Evolutionary conservation across 2,797 vertebrate species (phyloP).

Genomic region (Scomberomorus guttatus): DNA sequence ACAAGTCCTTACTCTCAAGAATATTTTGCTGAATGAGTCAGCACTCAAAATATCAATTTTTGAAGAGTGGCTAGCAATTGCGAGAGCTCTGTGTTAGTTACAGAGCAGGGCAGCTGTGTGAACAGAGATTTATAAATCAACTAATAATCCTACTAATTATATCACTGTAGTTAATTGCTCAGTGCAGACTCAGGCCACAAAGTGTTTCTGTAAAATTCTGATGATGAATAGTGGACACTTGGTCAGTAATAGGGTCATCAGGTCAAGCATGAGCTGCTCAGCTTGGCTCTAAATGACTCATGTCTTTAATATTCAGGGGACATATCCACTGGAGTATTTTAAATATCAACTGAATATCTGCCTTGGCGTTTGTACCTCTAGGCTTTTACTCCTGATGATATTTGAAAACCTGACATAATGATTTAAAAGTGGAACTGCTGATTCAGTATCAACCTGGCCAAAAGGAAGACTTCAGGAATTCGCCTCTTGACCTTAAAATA

Average conservation of each 20-base stretch:
- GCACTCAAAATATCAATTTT: conserved; percentile 2
- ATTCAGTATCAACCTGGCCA: conserved; percentile 21
- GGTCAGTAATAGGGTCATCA: conserved; percentile 26
- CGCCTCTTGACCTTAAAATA: conserved; percentile 62
- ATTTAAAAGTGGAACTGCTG: conserved; percentile 41
- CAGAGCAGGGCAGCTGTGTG: conserved; percentile 2
- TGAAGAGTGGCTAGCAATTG: not conserved
- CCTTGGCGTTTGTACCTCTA: conserved; percentile 5
- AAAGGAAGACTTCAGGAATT: conserved; percentile 45
- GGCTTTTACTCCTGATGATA: conserved; percentile 2
- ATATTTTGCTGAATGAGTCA: conserved; percentile 30
- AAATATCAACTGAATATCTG: conserved; percentile 16
- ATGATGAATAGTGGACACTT: conserved; percentile 4
- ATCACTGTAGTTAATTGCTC: conserved; percentile 9
- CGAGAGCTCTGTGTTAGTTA: conserved; percentile 2
- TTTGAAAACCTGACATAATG: conserved; percentile 27
- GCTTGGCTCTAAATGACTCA: not conserved
- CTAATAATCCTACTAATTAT: conserved; percentile 5
- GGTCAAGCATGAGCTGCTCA: conserved; percentile 4
- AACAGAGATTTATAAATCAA: conserved; percentile 8
- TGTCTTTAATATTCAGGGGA: not conserved
- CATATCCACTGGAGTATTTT: conserved; percentile 5
- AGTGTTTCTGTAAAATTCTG: conserved; percentile 15
- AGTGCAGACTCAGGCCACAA: not conserved
- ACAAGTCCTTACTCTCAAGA: not conserved